Conservation (phyloP, 2,113 vertebrate genomes). For the Cheilinus undulatus region DNA sequence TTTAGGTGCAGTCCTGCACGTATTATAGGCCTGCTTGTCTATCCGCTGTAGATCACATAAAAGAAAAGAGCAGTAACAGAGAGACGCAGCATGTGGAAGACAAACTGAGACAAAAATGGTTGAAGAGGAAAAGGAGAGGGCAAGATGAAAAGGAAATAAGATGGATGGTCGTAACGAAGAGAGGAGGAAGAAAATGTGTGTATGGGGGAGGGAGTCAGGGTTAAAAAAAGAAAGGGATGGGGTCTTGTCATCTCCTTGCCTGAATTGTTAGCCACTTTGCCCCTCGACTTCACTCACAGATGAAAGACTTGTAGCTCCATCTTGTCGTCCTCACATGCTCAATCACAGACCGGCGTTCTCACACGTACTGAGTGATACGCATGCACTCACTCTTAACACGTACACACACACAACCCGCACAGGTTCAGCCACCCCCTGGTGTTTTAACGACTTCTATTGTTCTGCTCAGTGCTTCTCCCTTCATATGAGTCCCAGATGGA, state of each 20-base stretch:
- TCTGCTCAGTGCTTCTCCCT: conserved; percentile 45
- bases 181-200: conserved; percentile 19
- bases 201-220: not conserved
- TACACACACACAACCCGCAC: conserved; percentile 21
- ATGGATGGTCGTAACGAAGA: conserved; percentile 30
- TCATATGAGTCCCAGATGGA: conserved; percentile 78
- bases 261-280: conserved; percentile 49
- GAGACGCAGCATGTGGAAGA: conserved; percentile 22
- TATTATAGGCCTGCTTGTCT: conserved; percentile 31
- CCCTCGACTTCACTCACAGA: conserved; percentile 56
- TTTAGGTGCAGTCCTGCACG: conserved; percentile 26
- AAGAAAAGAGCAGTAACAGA: conserved; percentile 36
- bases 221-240: conserved; percentile 26
- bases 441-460: conserved; percentile 70
- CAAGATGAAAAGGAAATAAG: conserved; percentile 57
- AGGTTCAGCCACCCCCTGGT: conserved; percentile 19
- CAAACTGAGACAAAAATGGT: conserved; percentile 35
- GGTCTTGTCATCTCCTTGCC: conserved; percentile 57
- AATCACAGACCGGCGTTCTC: conserved; percentile 36
- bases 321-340: conserved; percentile 28
- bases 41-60: conserved; percentile 51
- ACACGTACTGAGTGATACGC: conserved; percentile 55
- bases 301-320: conserved; percentile 64
- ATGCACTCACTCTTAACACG: conserved; percentile 23
- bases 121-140: conserved; percentile 31